Conservation (phyloP, 2,797 vertebrate genomes). For the Anguilla obscura region DNA sequence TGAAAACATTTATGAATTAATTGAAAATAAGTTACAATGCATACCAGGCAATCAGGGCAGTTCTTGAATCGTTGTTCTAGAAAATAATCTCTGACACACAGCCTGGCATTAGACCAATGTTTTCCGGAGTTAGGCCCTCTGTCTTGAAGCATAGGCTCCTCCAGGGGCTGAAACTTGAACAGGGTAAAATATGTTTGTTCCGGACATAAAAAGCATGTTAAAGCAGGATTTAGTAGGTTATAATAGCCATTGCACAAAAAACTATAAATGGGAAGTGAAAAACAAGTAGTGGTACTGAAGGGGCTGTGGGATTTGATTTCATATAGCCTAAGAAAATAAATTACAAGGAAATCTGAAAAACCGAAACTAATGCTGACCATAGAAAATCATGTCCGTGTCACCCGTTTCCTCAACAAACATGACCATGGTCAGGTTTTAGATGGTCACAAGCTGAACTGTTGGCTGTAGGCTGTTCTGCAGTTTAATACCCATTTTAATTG, state of each 20-base stretch:
- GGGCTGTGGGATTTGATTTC: slow-evolving; percentile 4
- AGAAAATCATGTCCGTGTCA: neutral
- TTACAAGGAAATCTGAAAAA: slow-evolving; percentile 35
- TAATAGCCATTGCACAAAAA: slow-evolving; percentile 57
- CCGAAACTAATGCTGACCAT: slow-evolving; percentile 37
- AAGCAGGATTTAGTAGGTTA: slow-evolving; percentile 43
- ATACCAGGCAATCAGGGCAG: neutral
- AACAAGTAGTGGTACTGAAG: slow-evolving; percentile 44
- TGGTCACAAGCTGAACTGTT: neutral
- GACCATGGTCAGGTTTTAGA: neutral
- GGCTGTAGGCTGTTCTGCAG: no score
- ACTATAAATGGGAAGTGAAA: slow-evolving; percentile 62
- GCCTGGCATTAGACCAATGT: neutral
- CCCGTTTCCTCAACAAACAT: neutral
- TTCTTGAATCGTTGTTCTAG: neutral
- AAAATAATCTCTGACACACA: neutral
- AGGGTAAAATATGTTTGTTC: neutral
- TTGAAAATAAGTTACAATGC: neutral
- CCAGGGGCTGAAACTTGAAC: neutral
- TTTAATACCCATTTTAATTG: neutral
- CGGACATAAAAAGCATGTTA: neutral
- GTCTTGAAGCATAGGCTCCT: neutral
- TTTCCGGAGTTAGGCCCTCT: neutral
- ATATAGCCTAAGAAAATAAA: slow-evolving; percentile 63
- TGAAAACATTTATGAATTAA: neutral